Conservation (phyloP, 2,888 invertebrate genomes). For the Cyclophora albipunctata region DNA sequence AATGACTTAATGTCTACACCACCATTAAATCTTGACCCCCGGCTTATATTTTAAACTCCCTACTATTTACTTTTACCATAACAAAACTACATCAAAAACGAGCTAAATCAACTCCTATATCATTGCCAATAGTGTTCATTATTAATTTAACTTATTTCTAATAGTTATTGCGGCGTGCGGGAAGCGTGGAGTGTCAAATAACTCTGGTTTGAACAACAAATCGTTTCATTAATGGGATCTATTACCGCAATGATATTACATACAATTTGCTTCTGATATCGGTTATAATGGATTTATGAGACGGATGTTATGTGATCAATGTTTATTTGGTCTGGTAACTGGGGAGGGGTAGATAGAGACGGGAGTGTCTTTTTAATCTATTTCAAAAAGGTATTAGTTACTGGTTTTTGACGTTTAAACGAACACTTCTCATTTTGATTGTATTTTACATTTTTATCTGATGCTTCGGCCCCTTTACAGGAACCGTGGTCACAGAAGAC, state of each 20-base stretch:
- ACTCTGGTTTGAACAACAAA: slow-evolving; percentile 39
- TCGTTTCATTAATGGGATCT: slow-evolving; percentile 49
- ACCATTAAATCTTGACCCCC: slow-evolving; percentile 29
- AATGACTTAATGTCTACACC: slow-evolving; percentile 55
- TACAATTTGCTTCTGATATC: slow-evolving; percentile 49
- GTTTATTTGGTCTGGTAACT: too few relatives aligned
- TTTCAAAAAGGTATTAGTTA: too few relatives aligned
- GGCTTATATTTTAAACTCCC: slow-evolving; percentile 30
- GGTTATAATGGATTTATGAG: slow-evolving; percentile 45
- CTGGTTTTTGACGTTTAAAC: too few relatives aligned
- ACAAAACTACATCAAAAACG: background rate
- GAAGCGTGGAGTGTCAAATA: slow-evolving; percentile 27
- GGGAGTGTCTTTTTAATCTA: too few relatives aligned
- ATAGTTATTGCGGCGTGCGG: slow-evolving; percentile 3
- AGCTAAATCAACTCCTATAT: slow-evolving; percentile 3
- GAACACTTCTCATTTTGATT: too few relatives aligned
- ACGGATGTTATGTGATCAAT: slow-evolving; percentile 24
- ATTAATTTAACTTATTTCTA: too few relatives aligned
- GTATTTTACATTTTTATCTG: too few relatives aligned
- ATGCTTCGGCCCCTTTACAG: too few relatives aligned
- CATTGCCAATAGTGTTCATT: background rate
- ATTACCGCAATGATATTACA: slow-evolving; percentile 60
- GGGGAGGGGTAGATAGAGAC: too few relatives aligned
- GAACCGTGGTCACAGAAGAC: too few relatives aligned
- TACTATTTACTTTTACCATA: slow-evolving; percentile 18